These are phyloP conservation scores for Dolichotis patagonum DNA, from an alignment of 2,113 vertebrate species.

Conservation along the genomic window DNA sequence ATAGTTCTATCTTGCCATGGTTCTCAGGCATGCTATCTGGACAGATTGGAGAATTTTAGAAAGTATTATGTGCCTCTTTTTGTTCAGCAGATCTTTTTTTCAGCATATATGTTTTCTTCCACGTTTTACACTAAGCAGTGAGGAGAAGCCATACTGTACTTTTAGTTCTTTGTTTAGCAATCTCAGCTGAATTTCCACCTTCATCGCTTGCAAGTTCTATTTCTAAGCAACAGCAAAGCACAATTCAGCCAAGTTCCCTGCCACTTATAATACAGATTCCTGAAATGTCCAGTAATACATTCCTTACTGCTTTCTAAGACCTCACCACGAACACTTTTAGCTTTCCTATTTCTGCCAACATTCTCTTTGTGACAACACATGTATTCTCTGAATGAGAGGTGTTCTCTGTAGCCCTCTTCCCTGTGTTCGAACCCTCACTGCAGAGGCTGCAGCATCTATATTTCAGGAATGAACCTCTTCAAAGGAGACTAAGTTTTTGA, in stretches of 20 bases:
- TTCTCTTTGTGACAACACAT: neutral
- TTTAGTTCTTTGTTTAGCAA: neutral
- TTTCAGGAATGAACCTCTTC: neutral
- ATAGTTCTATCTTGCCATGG: neutral
- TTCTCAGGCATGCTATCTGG: neutral
- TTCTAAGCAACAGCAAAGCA: neutral
- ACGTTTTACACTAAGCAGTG: neutral
- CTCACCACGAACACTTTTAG: neutral
- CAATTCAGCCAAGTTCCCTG: neutral
- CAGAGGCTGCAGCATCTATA: neutral
- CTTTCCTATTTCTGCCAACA: neutral
- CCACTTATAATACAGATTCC: neutral
- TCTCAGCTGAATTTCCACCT: neutral
- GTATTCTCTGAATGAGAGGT: neutral
- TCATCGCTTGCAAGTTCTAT: neutral
- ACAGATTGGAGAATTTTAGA: neutral
- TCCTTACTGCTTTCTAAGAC: neutral
- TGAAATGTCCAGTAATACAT: neutral
- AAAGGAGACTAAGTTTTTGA: neutral
- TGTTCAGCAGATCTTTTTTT: neutral
- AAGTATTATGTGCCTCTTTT: neutral
- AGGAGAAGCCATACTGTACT: neutral
- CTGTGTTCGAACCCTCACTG: neutral
- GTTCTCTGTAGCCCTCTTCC: neutral
- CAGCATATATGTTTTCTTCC: neutral